Evolutionary conservation across 1,140 invertebrate species (phyloP), one percentile per base, ranked within the genome.

Genomic region (Amphibalanus amphitrite): DNA sequence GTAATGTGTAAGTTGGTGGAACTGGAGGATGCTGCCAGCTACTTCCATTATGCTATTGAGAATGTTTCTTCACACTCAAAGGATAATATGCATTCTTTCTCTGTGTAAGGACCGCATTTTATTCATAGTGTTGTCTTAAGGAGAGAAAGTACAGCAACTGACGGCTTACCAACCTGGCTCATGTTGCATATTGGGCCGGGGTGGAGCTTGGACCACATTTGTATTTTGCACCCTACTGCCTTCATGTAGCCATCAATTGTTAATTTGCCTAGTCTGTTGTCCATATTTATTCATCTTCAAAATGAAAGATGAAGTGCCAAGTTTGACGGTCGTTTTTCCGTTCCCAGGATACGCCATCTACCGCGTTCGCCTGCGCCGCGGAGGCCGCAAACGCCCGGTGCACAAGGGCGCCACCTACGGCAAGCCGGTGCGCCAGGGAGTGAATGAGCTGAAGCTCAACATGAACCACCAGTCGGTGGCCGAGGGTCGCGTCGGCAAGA

Each of bases 321-420:
- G n/a, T n/a, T n/a, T n/a, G n/a, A n/a, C n/a, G n/a, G n/a, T n/a
- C n/a, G n/a, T n/a, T n/a, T n/a, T n/a, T 76, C 72, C 28, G 70
- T 78, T 80, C 82, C 59, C 78, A 97, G 94, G 97, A 77, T 99
- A 88, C 80, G 89, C 97, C 64, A 93, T 99, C 81, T 99, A 96
- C 84, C 90, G 97, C 81, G 93, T 99, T 74, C 90, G 97, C 76
- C 90, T 99, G 69, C 91, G 96, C 67, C 93, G 97, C 85, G 97
- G 97, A 82, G 93, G 95, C 74, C 91, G 97, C 73, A 99, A 99
- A 83, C 93, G 95, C 78, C 96, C 95, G 78, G 97, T 98, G 29
- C 89, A 95, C 28, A 99, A 99, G 81, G 97, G 97, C 80, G 91
- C 91, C 76, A 98, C 96, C 40, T 98, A 97, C 80, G 97, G 97